These are phyloP conservation scores for Montipora capricornis DNA, from an alignment of 64 coral and sea anemone genomes.

Conservation along the genomic window DNA sequence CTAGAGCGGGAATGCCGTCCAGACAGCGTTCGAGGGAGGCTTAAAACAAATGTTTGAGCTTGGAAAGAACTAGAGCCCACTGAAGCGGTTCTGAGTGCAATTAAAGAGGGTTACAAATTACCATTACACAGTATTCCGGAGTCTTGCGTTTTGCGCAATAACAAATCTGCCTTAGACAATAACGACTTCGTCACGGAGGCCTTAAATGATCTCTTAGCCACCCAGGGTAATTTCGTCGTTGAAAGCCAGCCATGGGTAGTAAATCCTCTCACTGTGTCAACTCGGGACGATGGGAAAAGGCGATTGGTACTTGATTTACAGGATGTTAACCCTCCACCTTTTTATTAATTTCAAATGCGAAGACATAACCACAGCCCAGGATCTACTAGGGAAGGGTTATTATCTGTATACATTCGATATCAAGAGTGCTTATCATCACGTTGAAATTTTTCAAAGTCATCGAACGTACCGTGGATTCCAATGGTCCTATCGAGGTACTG, in stretches of 20 bases:
- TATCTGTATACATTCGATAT: no score
- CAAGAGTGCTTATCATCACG: no score
- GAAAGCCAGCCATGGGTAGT: background rate
- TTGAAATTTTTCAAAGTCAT: no score
- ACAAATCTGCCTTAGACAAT: slow-evolving; percentile 37
- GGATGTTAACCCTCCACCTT: no score
- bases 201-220: slow-evolving; percentile 39
- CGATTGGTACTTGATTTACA: no score
- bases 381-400: slow-evolving; percentile 28
- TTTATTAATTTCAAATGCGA: slow-evolving; percentile 30
- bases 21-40: no score
- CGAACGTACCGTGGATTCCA: no score
- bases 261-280: slow-evolving; percentile 44
- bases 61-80: background rate
- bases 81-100: background rate
- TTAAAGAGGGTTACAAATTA: no score
- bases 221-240: background rate
- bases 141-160: slow-evolving; percentile 33
- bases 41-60: background rate
- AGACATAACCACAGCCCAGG: slow-evolving; percentile 6
- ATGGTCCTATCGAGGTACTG: no score
- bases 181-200: slow-evolving; percentile 17
- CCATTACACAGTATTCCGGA: slow-evolving; percentile 47
- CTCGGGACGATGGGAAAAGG: background rate
- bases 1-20: no score